Evolutionary conservation across 2,888 invertebrate genomes (phyloP), one percentile per base, ranked within the genome.

Genomic region (Ectobius pallidus): DNA sequence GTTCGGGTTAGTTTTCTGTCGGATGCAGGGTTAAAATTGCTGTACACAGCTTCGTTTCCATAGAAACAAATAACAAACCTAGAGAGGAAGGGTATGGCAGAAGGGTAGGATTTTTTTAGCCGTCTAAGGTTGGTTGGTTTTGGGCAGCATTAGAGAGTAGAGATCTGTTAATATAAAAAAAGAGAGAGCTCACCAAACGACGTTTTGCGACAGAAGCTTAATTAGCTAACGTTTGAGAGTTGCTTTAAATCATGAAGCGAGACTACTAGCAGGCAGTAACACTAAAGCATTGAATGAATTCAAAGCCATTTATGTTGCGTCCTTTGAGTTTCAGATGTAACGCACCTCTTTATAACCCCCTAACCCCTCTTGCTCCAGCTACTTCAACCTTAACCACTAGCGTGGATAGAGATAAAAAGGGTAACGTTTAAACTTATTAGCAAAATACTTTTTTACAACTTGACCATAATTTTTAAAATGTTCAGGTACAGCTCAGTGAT

Each of bases 131-230:
- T 69, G 68, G 69, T 44, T 68, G 68, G 61, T 72, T 72, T 68
- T 68, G 68, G 72, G 68, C 68, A 68, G 46, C 72, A 72, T 72
- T 72, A 61, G 68, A 42, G 46, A 65, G 65, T 3, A 65, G 65
- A 55, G 55, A 46, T 65, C 65, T 65, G 65, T 65, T 65, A 65
- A 65, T 65, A 46, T 65, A 65, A 65, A 65, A 61, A 65, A 46
- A 46, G 65, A 22, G 65, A 30, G 44, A 14, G 25, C 16, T 18
- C 25, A 42, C 81, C 80, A 81, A 82, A 82, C 83, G 82, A 81
- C 83, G 81, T 83, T 83, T 80, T 82, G 82, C 83, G 83, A 84
- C 84, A 83, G 83, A 82, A 81, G 83, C 83, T 84, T 84, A 84
- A 84, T 84, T 84, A 84, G 84, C 82, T 83, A 83, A 82, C 82